A percentile compares a stretch with the other conserved stretches of the same genome.
Conservation (phyloP, 2,888 invertebrate genomes). For the Papilio elwesi region DNA sequence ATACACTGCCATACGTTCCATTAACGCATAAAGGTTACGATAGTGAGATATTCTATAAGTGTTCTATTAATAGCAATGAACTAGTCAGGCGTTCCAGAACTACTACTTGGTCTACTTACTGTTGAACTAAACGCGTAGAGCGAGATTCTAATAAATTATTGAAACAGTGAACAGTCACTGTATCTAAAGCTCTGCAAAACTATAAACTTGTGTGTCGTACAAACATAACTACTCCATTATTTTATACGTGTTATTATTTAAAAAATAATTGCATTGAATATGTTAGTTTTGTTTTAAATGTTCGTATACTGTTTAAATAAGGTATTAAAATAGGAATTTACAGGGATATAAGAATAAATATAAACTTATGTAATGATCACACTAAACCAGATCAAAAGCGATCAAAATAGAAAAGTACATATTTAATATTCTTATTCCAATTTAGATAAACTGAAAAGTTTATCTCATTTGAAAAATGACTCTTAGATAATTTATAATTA, state of each 20-base stretch:
- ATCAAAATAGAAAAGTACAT: background rate
- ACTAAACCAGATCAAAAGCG: background rate
- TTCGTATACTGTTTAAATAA: too few relatives aligned
- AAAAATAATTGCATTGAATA: too few relatives aligned
- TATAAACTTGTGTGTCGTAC: too few relatives aligned
- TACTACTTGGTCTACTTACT: background rate
- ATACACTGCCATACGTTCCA: slow-evolving; percentile 59
- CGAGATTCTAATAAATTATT: too few relatives aligned
- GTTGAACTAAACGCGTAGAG: background rate
- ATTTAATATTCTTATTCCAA: background rate
- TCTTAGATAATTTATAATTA: background rate
- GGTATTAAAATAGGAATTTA: too few relatives aligned
- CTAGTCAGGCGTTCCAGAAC: slow-evolving; percentile 63
- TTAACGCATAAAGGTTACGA: slow-evolving; percentile 52
- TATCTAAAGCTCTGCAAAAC: too few relatives aligned
- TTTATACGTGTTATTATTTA: too few relatives aligned
- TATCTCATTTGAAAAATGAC: background rate
- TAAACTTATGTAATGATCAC: background rate
- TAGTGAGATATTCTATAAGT: slow-evolving; percentile 67
- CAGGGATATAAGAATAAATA: background rate
- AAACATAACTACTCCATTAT: too few relatives aligned
- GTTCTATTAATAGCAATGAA: slow-evolving; percentile 58
- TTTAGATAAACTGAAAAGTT: background rate
- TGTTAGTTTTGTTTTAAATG: too few relatives aligned
- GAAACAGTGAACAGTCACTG: too few relatives aligned